Base-by-base conservation (phyloP, 1,140 invertebrate genomes). In the Euglossa dilemma region DNA sequence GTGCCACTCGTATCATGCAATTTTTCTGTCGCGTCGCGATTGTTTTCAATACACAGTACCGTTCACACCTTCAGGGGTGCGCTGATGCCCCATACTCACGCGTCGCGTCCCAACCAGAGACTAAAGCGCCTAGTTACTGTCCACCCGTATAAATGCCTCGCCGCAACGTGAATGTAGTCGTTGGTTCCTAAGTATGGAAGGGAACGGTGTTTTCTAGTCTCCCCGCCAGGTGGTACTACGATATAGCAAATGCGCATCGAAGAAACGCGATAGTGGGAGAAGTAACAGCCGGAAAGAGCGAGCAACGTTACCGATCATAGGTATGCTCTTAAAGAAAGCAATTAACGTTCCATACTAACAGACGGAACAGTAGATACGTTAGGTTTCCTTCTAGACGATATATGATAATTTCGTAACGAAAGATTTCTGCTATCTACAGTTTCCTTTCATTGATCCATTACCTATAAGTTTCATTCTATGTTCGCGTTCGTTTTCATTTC, bases 31-130 rank as follows among this genome's bases (percentile, higher is more conserved):
- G 28, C 45, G 52, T 74, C 9, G 20, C 52, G 78, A 14, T 43
- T 79, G 52, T 66, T 78, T 63, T 87, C 66, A 66, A 50, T 75
- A 36, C 71, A 69, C 85, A 87, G 20, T 79, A 80, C 56, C 59
- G 66, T 83, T 71, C 56, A 78, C 61, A 81, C 63, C 69, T 87
- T 79, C 75, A 52, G 85, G 85, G 83, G 43, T 88, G 56, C 78
- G 52, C 77, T 86, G 63, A 77, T 75, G 88, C 90, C 88, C 89
- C 92, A 91, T 92, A 69, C 90, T 92, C 85, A 80, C 90, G 86
- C 84, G 86, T 85, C 91, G 90, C 91, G 91, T 90, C 89, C 90
- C 91, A 91, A 91, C 80, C 89, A 91, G 90, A 93, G 91, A 93
- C 92, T 93, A 90, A 92, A 90, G 91, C 90, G 90, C 89, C 92